These are phyloP conservation scores for Conger conger DNA, from an alignment of 2,113 vertebrate species.

Conservation along the genomic window DNA sequence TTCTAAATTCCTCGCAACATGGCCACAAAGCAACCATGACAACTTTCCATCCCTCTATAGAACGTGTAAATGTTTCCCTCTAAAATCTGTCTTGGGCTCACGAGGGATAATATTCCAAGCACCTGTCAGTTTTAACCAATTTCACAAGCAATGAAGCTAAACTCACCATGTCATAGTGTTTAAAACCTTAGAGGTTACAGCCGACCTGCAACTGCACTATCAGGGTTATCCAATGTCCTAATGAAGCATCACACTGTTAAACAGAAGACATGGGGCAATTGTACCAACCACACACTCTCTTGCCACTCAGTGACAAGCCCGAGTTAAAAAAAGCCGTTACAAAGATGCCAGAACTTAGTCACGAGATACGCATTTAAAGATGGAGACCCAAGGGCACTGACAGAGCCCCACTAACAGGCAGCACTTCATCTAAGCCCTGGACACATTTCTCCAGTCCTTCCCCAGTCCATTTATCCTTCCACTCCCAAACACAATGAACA, in stretches of 20 bases:
- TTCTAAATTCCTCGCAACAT: constrained; percentile 44
- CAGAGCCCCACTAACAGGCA: not conserved
- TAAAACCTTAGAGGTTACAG: not conserved
- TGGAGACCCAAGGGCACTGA: not conserved
- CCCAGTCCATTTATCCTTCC: not conserved
- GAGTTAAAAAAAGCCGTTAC: not conserved
- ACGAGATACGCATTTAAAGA: not conserved
- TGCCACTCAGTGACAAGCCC: not conserved
- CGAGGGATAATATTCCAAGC: not conserved
- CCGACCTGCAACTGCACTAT: not conserved
- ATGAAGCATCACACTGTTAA: not conserved
- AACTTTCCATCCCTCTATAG: constrained; percentile 34
- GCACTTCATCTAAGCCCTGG: not conserved
- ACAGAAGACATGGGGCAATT: not conserved
- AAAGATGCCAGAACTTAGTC: not conserved
- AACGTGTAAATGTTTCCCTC: too few species aligned
- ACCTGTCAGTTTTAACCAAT: not conserved
- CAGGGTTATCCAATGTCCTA: not conserved
- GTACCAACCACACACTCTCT: not conserved
- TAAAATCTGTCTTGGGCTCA: not conserved
- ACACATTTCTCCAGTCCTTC: not conserved
- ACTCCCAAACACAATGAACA: not conserved
- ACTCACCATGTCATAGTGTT: not conserved
- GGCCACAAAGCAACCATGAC: constrained; percentile 54
- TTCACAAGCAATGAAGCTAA: not conserved